A percentile compares a stretch with the other conserved stretches of the same genome.
These are phyloP conservation scores for Phenacoccus solenopsis DNA, from an alignment of 1,140 invertebrate genomes.

Conservation along the genomic window DNA sequence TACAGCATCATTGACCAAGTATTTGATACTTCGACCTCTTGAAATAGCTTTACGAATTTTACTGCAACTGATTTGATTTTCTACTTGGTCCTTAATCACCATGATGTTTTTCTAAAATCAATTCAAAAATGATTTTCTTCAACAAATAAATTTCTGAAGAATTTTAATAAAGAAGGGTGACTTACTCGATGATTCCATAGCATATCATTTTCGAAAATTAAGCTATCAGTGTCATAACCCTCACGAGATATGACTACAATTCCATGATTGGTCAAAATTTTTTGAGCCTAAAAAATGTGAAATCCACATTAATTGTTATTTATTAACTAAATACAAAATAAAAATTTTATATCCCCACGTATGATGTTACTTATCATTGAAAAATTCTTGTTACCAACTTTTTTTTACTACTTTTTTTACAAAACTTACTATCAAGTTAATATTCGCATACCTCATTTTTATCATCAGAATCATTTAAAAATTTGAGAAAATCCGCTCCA, in stretches of 20 bases:
- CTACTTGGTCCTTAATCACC: conserved; percentile 84
- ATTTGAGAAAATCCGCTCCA: conserved; percentile 86
- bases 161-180: neutral
- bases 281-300: conserved; percentile 63
- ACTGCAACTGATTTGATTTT: conserved; percentile 86
- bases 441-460: neutral
- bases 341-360: too few species aligned
- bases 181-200: conserved; percentile 39
- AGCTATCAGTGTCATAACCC: conserved; percentile 73
- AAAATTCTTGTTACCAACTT: too few species aligned
- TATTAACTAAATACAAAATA: neutral
- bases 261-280: conserved; percentile 78
- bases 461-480: conserved; percentile 22
- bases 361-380: too few species aligned
- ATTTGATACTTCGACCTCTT: conserved; percentile 76
- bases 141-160: neutral
- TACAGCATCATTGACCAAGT: conserved; percentile 72
- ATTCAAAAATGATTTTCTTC: neutral
- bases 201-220: conserved; percentile 86
- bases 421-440: neutral
- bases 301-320: conserved; percentile 5
- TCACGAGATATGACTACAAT: conserved; percentile 76
- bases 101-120: conserved; percentile 67
- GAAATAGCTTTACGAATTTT: conserved; percentile 67
- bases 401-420: too few species aligned